Conservation (phyloP, 30 jellyfish, hydroid and myxozoan genomes). For the Aurelia sp. region DNA sequence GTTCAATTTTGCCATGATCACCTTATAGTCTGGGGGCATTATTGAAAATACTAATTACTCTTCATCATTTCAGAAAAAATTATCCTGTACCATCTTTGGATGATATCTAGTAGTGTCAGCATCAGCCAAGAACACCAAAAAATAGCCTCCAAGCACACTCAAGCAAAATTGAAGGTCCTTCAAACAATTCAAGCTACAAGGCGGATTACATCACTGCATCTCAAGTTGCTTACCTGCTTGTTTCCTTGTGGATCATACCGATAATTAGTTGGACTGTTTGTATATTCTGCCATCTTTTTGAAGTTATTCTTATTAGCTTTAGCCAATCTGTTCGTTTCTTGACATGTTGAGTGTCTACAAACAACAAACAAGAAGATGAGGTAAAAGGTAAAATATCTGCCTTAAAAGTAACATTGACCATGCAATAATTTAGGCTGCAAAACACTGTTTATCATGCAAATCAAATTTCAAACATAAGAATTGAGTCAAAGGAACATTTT, state of each 20-base stretch:
- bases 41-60: too few relatives aligned
- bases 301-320: conserved; percentile 64
- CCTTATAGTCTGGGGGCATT: too few relatives aligned
- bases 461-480: too few relatives aligned
- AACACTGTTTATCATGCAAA: too few relatives aligned
- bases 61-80: too few relatives aligned
- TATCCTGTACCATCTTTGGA: too few relatives aligned
- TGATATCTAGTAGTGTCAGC: too few relatives aligned
- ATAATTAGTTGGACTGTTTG: conserved; percentile 38
- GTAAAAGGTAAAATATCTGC: too few relatives aligned
- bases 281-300: conserved; percentile 62
- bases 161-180: neutral
- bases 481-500: too few relatives aligned
- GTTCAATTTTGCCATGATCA: too few relatives aligned
- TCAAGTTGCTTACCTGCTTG: conserved; percentile 15
- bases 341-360: conserved; percentile 72
- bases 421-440: too few relatives aligned
- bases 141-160: neutral
- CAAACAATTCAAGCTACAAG: neutral
- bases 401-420: too few relatives aligned
- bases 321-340: conserved; percentile 87
- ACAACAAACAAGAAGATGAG: neutral
- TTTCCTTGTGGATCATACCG: conserved; percentile 54
- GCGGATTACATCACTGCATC: neutral
- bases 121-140: neutral